phyloP scores from a whole-genome alignment of 2,888 invertebrate species.

The Ypsolopha scabrella region DNA sequence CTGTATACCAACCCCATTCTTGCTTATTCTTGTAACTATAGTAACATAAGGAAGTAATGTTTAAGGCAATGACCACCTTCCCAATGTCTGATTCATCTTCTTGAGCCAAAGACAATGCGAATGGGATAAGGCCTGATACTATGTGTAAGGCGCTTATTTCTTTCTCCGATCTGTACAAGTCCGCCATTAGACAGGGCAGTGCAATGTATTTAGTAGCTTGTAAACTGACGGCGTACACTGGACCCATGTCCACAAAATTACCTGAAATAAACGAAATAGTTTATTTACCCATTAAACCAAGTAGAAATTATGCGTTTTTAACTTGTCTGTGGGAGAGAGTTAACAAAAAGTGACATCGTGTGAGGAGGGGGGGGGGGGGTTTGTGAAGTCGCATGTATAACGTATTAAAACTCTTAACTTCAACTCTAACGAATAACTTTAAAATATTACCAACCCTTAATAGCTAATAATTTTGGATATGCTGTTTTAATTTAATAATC shows the following conservation, averaged over 20 bases:
- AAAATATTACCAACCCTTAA: no score
- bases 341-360: no score
- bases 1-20: slow-evolving; percentile 47
- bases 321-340: no score
- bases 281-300: not conserved
- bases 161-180: slow-evolving; percentile 25
- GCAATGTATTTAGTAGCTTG: slow-evolving; percentile 41
- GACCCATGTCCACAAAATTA: slow-evolving; percentile 33
- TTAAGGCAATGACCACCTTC: slow-evolving; percentile 35
- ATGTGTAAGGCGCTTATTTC: slow-evolving; percentile 30
- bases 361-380: no score
- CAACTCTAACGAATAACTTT: no score
- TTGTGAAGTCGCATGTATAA: no score
- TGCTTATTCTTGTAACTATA: slow-evolving; percentile 28
- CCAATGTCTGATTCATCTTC: slow-evolving; percentile 34
- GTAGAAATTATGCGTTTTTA: no score
- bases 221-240: slow-evolving; percentile 31
- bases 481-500: no score
- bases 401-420: no score
- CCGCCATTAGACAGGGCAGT: slow-evolving; percentile 48
- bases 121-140: slow-evolving; percentile 44
- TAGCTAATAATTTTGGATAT: no score
- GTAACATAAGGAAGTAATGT: slow-evolving; percentile 35
- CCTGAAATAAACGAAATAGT: slow-evolving; percentile 27
- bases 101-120: slow-evolving; percentile 32